These are phyloP conservation scores for Cosmopolites sordidus DNA, from an alignment of 2,888 invertebrate genomes.

Conservation along the genomic window DNA sequence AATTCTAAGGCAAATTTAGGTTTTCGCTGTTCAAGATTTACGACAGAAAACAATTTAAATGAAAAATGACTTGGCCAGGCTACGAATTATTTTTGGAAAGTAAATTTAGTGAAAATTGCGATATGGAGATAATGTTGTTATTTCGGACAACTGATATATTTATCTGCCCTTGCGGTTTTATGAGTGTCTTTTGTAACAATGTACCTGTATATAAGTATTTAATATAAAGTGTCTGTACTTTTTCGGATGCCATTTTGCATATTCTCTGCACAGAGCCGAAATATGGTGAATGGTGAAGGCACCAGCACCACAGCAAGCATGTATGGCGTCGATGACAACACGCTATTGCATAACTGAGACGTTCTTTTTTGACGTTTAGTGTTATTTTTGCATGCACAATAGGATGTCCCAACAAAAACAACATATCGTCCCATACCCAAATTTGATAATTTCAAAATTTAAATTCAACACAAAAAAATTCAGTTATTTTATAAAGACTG, in stretches of 20 bases:
- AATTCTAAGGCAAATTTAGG: too few relatives aligned
- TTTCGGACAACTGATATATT: too few relatives aligned
- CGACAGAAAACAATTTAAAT: too few relatives aligned
- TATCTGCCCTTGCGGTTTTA: slow-evolving; percentile 27
- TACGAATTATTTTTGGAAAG: too few relatives aligned
- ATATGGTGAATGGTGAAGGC: slow-evolving; percentile 45
- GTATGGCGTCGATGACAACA: slow-evolving; percentile 37
- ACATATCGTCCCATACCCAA: not conserved
- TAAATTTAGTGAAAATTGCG: not conserved
- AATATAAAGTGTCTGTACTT: slow-evolving; percentile 32
- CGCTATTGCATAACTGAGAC: slow-evolving; percentile 20
- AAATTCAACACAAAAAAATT: too few relatives aligned
- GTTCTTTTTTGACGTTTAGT: slow-evolving; percentile 9
- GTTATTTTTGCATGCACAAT: slow-evolving; percentile 17
- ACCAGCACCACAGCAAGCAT: slow-evolving; percentile 49
- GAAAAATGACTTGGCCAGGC: too few relatives aligned
- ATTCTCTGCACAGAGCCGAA: slow-evolving; percentile 43
- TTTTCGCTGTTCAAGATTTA: too few relatives aligned
- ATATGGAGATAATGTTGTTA: not conserved
- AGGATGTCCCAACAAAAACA: slow-evolving; percentile 26
- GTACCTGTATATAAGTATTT: slow-evolving; percentile 27
- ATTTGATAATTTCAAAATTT: slow-evolving; percentile 1
- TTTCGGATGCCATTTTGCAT: slow-evolving; percentile 38
- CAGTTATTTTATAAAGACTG: too few relatives aligned
- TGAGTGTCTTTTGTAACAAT: slow-evolving; percentile 29